Conservation (phyloP, 2,888 invertebrate species). For the Agrochola litura region DNA sequence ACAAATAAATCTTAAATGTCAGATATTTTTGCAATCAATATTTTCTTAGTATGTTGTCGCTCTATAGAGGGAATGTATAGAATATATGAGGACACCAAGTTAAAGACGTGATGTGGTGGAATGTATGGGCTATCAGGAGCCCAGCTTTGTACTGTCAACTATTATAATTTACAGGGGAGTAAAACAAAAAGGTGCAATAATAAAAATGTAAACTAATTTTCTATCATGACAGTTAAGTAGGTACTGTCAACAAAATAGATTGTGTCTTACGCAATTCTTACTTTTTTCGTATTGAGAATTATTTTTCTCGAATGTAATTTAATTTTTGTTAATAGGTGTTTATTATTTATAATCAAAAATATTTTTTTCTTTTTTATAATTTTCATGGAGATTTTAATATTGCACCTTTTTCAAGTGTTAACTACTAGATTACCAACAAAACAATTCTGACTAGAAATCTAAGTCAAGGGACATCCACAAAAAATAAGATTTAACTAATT, state of each 20-base stretch:
- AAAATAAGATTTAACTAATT: constrained; percentile 74
- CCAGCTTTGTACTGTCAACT: constrained; percentile 65
- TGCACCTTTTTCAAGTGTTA: constrained; percentile 49
- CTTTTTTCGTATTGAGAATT: neutral
- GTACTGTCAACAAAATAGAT: constrained; percentile 11
- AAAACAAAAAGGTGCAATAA: constrained; percentile 54
- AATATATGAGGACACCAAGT: constrained; percentile 10
- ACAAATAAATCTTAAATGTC: neutral
- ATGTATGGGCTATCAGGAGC: constrained; percentile 28
- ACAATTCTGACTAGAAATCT: constrained; percentile 70
- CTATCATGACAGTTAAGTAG: neutral
- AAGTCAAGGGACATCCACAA: constrained; percentile 74
- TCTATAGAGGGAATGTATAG: constrained; percentile 34
- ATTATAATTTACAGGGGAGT: constrained; percentile 50
- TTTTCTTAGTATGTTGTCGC: constrained; percentile 44
- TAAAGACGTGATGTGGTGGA: constrained; percentile 28
- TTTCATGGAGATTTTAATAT: constrained; percentile 26
- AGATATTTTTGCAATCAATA: constrained; percentile 12
- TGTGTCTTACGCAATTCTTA: neutral
- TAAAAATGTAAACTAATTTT: neutral
- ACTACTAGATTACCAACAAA: constrained; percentile 70
- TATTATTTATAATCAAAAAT: neutral
- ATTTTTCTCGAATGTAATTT: neutral
- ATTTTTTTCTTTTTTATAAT: too few species aligned
- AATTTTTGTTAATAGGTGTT: neutral